Conservation (phyloP, 2,113 vertebrate species). For the Riparia riparia region DNA sequence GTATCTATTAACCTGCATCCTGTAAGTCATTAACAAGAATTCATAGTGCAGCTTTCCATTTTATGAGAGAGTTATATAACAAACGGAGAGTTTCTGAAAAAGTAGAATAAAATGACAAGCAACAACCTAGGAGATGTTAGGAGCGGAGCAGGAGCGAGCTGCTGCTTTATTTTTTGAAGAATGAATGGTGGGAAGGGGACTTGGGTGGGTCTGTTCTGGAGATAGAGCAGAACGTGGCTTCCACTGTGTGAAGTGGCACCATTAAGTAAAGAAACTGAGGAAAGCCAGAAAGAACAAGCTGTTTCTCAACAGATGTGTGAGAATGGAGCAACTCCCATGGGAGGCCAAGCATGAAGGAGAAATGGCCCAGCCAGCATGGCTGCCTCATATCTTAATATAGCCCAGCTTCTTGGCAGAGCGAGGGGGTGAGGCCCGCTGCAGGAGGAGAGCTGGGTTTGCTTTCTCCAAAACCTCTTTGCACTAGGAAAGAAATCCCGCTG, state of each 20-base stretch:
- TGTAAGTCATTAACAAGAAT: background rate
- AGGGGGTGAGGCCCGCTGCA: background rate
- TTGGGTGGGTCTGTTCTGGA: background rate
- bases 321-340: constrained; percentile 46
- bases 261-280: constrained; percentile 46
- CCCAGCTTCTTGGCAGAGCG: constrained; percentile 27
- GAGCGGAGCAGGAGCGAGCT: background rate
- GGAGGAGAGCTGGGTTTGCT: background rate
- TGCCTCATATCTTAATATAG: constrained; percentile 33
- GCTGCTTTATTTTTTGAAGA: background rate
- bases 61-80: background rate
- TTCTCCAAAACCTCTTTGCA: background rate
- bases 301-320: constrained; percentile 39
- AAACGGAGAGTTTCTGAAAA: background rate
- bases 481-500: background rate
- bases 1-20: background rate
- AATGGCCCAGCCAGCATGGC: constrained; percentile 2
- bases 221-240: background rate
- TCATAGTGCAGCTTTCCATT: background rate
- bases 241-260: background rate
- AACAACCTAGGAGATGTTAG: background rate
- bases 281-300: constrained; percentile 37
- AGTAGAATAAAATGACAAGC: background rate
- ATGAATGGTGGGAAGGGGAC: background rate
- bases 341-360: background rate